phyloP scores from a whole-genome alignment of 1,140 invertebrate genomes.

The Polyergus mexicanus region DNA sequence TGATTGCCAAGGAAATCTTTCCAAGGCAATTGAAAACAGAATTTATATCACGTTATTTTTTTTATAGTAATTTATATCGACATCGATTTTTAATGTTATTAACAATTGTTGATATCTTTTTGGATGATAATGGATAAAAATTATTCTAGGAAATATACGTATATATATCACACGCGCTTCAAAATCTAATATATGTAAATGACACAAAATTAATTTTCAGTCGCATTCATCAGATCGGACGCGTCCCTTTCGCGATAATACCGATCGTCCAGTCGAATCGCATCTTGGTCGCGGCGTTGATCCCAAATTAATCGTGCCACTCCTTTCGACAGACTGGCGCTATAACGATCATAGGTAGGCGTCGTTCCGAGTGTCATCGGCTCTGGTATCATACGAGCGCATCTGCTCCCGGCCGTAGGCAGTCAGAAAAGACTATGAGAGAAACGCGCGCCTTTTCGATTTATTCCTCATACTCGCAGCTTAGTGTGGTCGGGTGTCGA shows the following conservation, averaged over 20 bases:
- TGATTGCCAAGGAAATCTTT: conserved; percentile 19
- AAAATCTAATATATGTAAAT: neutral
- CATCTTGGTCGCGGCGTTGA: conserved; percentile 11
- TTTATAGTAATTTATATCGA: neutral
- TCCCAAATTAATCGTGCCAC: conserved; percentile 67
- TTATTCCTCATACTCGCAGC: conserved; percentile 82
- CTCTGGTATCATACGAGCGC: conserved; percentile 67
- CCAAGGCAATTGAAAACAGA: neutral
- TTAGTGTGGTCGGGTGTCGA: conserved; percentile 85
- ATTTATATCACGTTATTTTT: neutral
- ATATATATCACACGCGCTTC: neutral
- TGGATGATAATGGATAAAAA: neutral
- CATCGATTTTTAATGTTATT: too few species aligned
- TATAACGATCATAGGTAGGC: conserved; percentile 75
- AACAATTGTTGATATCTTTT: neutral
- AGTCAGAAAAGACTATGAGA: conserved; percentile 47
- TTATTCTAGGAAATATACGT: neutral
- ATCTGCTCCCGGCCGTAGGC: conserved; percentile 61
- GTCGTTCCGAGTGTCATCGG: conserved; percentile 69
- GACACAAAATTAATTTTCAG: neutral
- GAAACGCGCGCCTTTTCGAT: conserved; percentile 56
- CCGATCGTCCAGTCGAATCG: conserved; percentile 2
- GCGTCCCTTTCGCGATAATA: conserved; percentile 18
- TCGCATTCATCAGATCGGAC: neutral
- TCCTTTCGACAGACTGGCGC: conserved; percentile 62